phyloP scores from a whole-genome alignment of 1,140 invertebrate genomes.

The Hylaeus volcanicus region DNA sequence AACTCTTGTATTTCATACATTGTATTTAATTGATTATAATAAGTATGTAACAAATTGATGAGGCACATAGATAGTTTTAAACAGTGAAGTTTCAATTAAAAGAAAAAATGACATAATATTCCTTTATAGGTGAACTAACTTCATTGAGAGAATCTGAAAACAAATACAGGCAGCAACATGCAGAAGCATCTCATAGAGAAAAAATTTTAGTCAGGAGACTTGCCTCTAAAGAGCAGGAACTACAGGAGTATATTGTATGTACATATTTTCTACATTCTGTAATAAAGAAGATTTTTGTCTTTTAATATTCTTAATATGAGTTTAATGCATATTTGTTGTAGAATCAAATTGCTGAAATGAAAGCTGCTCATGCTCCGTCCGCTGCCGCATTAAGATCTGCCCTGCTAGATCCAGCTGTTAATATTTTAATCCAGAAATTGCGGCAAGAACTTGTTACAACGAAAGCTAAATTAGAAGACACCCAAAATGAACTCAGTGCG shows the following conservation, averaged over 20 bases:
- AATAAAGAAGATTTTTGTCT: neutral
- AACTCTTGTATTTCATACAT: neutral
- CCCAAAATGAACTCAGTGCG: constrained; percentile 97
- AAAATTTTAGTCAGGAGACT: constrained; percentile 94
- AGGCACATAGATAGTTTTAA: constrained; percentile 52
- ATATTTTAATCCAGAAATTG: constrained; percentile 95
- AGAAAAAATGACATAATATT: constrained; percentile 56
- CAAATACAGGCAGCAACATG: constrained; percentile 89
- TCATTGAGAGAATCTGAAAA: constrained; percentile 90
- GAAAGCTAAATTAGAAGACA: constrained; percentile 96
- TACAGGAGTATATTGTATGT: constrained; percentile 96
- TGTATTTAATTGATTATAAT: neutral
- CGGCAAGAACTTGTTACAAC: constrained; percentile 94
- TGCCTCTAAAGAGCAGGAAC: constrained; percentile 96
- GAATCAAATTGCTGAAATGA: constrained; percentile 96
- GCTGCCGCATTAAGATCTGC: constrained; percentile 89
- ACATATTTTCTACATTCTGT: constrained; percentile 37
- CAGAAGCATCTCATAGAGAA: constrained; percentile 93
- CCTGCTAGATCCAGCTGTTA: constrained; percentile 96
- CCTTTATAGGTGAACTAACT: constrained; percentile 86
- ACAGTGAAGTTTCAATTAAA: constrained; percentile 20
- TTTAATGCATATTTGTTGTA: constrained; percentile 75
- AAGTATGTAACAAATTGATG: constrained; percentile 34
- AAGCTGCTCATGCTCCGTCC: constrained; percentile 89
- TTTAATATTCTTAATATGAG: constrained; percentile 13